Evolutionary conservation across 2,797 vertebrate genomes (phyloP), one percentile per base, ranked within the genome.

Genomic region (Diceros bicornis): DNA sequence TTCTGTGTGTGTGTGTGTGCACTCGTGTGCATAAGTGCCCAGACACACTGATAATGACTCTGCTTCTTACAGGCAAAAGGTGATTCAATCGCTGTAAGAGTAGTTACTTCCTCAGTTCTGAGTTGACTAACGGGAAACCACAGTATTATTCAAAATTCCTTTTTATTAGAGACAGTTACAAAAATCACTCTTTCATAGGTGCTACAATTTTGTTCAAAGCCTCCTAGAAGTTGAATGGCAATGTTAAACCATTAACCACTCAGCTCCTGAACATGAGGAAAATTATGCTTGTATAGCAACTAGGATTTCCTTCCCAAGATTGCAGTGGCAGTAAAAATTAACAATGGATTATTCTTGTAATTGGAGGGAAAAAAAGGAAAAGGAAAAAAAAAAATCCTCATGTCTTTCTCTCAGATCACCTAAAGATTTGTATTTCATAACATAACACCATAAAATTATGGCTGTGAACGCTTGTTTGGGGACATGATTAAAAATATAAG

Each of bases 361-460:
- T 83, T 91, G 89, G 59, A 25, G 8, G 6, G 29, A 6, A 47
- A 37, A 16, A 52, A 8, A 8, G 16, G 34, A 78, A 69, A 11
- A 32, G 11, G 20, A 32, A 68, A 66, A 69, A 82, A 79, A 13
- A 13, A 94, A 94, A 97, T 84, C 93, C 92, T 34, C 95, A 27
- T 71, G 68, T 95, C 69, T 75, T 98, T 97, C 84, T 89, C 66
- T 93, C 77, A 88, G 89, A 96, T 97, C 96, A 95, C 96, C 97
- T 94, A 95, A 77, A 98, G 96, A 97, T 96, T 91, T 97, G 78
- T 96, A 98, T 91, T 98, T 98, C 94, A 98, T 69, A 98, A 98
- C 57, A 96, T 61, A 93, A 97, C 91, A 97, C 91, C 94, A 86
- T 89, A 97, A 98, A 98, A 98, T 95, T 52, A 86, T 74, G 68